Evolutionary conservation across 2,113 vertebrate species (phyloP).

Genomic region (Thymallus thymallus): DNA sequence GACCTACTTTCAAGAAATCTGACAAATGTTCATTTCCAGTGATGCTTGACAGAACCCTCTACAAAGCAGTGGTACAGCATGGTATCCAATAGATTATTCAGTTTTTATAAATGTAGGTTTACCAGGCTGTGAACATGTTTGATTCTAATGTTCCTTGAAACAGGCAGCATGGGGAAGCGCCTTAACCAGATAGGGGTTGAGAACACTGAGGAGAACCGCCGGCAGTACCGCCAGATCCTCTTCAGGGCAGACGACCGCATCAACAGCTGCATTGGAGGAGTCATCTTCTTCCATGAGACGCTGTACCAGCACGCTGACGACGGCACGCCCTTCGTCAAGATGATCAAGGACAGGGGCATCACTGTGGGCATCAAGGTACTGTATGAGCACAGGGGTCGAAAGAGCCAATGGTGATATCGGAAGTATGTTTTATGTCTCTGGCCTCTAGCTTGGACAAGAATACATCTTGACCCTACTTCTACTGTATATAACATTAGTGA

Average conservation of each 20-base stretch:
- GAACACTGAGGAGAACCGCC: constrained; percentile 95
- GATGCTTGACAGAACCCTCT: too few species aligned
- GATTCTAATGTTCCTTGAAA: not conserved
- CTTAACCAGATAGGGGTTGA: constrained; percentile 95
- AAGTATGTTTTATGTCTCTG: not conserved
- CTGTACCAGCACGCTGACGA: constrained; percentile 93
- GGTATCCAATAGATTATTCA: too few species aligned
- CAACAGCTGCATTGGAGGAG: constrained; percentile 89
- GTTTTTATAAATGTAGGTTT: too few species aligned
- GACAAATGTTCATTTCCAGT: too few species aligned
- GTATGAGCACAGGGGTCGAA: not conserved
- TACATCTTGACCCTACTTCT: not conserved
- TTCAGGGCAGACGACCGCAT: constrained; percentile 90
- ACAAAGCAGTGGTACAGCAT: too few species aligned
- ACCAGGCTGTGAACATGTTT: not conserved
- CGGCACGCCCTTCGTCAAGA: constrained; percentile 84
- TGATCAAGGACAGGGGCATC: constrained; percentile 91
- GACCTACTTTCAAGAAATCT: too few species aligned
- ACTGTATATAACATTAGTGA: too few species aligned
- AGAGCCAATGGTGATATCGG: not conserved
- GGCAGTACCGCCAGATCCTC: constrained; percentile 91
- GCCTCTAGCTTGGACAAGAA: not conserved
- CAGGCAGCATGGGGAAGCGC: constrained; percentile 96
- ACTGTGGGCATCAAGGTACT: constrained; percentile 91
- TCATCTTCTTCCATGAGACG: constrained; percentile 99